Base-by-base conservation (phyloP, 2,888 invertebrate genomes). In the Tenthredo notha region DNA sequence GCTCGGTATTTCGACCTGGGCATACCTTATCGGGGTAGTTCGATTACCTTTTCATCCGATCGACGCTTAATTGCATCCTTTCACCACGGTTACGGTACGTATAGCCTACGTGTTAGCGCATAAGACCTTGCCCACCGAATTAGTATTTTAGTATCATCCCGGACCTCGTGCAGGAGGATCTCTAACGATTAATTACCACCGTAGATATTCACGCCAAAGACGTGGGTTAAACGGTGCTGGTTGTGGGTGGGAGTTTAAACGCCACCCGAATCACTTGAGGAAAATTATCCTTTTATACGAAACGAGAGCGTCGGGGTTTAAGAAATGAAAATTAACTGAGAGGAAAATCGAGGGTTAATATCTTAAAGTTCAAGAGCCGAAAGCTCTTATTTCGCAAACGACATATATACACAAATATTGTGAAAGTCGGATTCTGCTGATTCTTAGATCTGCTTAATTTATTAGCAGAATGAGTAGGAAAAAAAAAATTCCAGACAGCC, bases 1-100 rank as follows among this genome's bases (percentile, higher is more conserved):
- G 40, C n/a, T 12, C 58, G 40, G 77, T 74, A 29, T 58, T 58
- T 9, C 72, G 84, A 75, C 84, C 74, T 72, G 61, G 29, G 58
- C 75, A 61, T 84, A 74, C 84, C 84, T 84, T 84, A 54, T 84
- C 84, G 47, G 37, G 54, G 74, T 80, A 40, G 80, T 58, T 72
- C 50, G 75, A 84, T 77, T 58, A 50, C 70, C 85, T 77, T 87
- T 78, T 86, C 84, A 77, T 85, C 78, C 86, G 80, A 85, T 86
- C 86, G 84, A 72, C 85, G 86, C 85, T 87, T 87, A 83, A 80
- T 83, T 37, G 61, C 74, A 58, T 80, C 80, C 80, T 40, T 80
- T 61, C 80, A 37, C 61, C 80, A 40, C 61, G 72, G 72, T 15
- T 43, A 74, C n/a, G 18, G 33, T 25, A 15, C n/a, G 15, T 9